phyloP scores from a whole-genome alignment of 1,140 invertebrate species.

The Drosophila suzukii region DNA sequence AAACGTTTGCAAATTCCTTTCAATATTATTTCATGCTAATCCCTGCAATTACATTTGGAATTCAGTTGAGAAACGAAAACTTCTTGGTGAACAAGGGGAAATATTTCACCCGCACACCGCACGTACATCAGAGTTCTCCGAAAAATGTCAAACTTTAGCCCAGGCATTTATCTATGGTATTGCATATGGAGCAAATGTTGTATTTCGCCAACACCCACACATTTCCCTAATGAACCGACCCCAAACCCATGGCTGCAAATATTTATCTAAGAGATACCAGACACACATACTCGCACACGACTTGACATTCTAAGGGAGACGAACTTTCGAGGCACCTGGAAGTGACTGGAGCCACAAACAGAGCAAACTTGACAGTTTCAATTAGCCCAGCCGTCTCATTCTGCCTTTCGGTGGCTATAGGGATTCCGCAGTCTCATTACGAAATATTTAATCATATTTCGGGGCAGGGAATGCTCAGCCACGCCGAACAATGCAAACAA shows the following conservation, averaged over 20 bases:
- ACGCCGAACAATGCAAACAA: conserved; percentile 60
- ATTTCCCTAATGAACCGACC: conserved; percentile 40
- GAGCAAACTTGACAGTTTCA: conserved; percentile 62
- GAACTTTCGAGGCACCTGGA: conserved; percentile 43
- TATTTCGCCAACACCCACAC: conserved; percentile 8
- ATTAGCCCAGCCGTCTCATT: conserved; percentile 49
- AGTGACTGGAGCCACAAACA: conserved; percentile 47
- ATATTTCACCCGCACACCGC: neutral
- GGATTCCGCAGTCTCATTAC: conserved; percentile 74
- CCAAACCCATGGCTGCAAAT: conserved; percentile 34
- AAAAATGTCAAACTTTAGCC: conserved; percentile 38
- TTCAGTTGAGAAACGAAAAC: neutral
- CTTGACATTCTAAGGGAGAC: conserved; percentile 28
- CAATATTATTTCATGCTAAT: no score
- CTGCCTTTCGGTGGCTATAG: neutral
- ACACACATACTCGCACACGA: conserved; percentile 17
- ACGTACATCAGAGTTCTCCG: conserved; percentile 13
- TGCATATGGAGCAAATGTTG: conserved; percentile 12
- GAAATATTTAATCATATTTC: conserved; percentile 82
- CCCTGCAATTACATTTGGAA: neutral
- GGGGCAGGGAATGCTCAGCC: conserved; percentile 29
- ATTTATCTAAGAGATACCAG: conserved; percentile 33
- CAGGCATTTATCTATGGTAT: conserved; percentile 31
- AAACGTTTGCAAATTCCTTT: no score
- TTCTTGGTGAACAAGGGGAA: conserved; percentile 6